A percentile compares a stretch with the other conserved stretches of the same genome.
Evolutionary conservation across 2,113 vertebrate genomes (phyloP).

Genomic region (Murina feae): DNA sequence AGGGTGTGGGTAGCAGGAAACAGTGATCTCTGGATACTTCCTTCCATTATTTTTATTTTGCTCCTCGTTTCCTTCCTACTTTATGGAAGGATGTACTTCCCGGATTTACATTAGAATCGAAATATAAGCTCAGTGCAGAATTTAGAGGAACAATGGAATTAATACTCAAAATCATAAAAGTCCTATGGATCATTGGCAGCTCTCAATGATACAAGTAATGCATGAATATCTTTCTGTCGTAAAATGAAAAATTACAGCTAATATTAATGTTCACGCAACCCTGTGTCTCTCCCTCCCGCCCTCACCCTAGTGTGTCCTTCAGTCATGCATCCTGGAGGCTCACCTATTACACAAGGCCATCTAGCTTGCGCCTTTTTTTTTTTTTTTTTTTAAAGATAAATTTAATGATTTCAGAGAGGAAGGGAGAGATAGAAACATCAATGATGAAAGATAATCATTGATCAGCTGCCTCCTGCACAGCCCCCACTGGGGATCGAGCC

Average conservation of each 20-base stretch:
- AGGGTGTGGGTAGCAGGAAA: not conserved
- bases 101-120: not conserved
- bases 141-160: not conserved
- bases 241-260: not conserved
- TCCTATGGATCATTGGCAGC: not conserved
- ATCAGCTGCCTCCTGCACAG: too few species aligned
- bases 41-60: not conserved
- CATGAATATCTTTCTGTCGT: not conserved
- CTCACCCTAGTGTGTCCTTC: too few species aligned
- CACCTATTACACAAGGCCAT: rapidly evolving
- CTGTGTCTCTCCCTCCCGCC: not conserved
- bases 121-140: not conserved
- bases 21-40: not conserved
- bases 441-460: too few species aligned
- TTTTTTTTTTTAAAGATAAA: too few species aligned
- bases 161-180: not conserved
- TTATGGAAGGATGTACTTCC: not conserved
- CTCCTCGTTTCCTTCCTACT: not conserved
- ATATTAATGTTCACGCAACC: not conserved
- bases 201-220: not conserved
- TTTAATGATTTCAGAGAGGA: too few species aligned
- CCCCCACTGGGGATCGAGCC: too few species aligned
- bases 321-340: rapidly evolving
- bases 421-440: too few species aligned
- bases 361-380: rapidly evolving